A percentile compares a stretch with the other conserved stretches of the same genome.
phyloP scores from a whole-genome alignment of 1,140 invertebrate genomes.

The Drosophila sturtevanti region DNA sequence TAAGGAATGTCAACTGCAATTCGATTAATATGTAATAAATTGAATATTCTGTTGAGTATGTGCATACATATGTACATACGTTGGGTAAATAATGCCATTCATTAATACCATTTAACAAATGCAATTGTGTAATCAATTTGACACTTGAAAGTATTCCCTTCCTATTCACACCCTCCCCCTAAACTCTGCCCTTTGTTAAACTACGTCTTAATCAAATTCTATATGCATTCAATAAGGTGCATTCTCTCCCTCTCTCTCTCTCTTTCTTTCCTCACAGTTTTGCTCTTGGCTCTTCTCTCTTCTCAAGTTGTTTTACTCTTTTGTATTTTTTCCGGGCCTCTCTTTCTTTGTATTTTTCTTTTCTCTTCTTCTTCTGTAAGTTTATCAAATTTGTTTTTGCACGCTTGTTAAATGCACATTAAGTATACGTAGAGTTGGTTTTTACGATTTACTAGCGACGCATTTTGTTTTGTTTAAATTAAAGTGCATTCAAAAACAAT shows the following conservation, averaged over 20 bases:
- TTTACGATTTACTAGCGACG: constrained; percentile 39
- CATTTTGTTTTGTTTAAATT: constrained; percentile 45
- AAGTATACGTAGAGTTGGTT: constrained; percentile 61
- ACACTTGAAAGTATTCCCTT: constrained; percentile 56
- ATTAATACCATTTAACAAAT: constrained; percentile 57
- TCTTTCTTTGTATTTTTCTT: constrained; percentile 14
- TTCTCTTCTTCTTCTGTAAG: background rate
- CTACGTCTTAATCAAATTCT: constrained; percentile 12
- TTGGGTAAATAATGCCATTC: constrained; percentile 53
- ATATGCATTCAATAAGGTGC: constrained; percentile 4
- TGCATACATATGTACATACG: background rate
- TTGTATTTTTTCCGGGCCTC: background rate
- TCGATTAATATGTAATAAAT: background rate
- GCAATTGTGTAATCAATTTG: constrained; percentile 66
- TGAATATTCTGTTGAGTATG: background rate
- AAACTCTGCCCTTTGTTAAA: background rate
- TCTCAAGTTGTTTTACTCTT: background rate
- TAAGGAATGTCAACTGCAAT: background rate
- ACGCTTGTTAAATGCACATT: constrained; percentile 49
- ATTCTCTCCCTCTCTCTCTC: background rate
- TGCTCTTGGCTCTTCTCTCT: background rate
- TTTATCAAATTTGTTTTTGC: constrained; percentile 32
- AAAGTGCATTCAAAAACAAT: constrained; percentile 48
- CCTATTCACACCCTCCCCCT: background rate
- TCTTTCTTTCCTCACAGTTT: background rate